Base-by-base conservation (phyloP, 2,888 invertebrate genomes). In the Molanna angustata region DNA sequence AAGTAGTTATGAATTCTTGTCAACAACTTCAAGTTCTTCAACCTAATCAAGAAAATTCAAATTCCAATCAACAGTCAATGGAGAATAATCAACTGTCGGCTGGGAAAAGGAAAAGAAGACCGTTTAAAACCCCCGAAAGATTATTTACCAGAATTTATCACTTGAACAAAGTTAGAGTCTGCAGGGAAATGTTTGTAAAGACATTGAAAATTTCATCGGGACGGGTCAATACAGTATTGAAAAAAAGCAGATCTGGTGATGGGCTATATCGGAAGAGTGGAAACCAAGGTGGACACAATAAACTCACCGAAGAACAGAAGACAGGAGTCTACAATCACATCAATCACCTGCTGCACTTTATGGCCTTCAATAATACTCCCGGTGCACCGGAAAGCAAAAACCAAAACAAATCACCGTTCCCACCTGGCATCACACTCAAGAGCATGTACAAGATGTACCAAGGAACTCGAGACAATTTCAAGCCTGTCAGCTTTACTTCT, bases 141-240 rank as follows among this genome's bases (percentile, higher is more conserved):
- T 41, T 22, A 2, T 49, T 41, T 20, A 32, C 49, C 2, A 27
- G 49, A 32, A 32, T 49, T 19, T 49, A 49, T 31, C 32, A 49
- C 20, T 19, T 49, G 13, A 49, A 49, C 4, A 41, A 49, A 21
- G 27, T 32, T 18, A 21, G 32, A 13, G 41, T 49, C 7, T 49
- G 49, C 18, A 39, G 40, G 32, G 49, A 49, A 41, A 49, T 49
- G 49, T 49, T 49, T 32, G 20, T 49, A 18, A 49, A 49, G 20
- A 41, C 49, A 6, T 41, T 49, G 13, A 32, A 41, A 17, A 41
- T 49, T 31, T 49, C 49, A 19, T 19, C 49, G n/a, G 49, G 41
- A 18, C 17, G 41, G 14, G 33, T 49, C n/a, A 31, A 33, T 13
- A 49, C 49, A 11, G 49, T 49, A 21, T 32, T 49, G 49, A 49